These are phyloP conservation scores for Cryptomyrus ogoouensis DNA, from an alignment of 2,113 vertebrate species.

Conservation along the genomic window DNA sequence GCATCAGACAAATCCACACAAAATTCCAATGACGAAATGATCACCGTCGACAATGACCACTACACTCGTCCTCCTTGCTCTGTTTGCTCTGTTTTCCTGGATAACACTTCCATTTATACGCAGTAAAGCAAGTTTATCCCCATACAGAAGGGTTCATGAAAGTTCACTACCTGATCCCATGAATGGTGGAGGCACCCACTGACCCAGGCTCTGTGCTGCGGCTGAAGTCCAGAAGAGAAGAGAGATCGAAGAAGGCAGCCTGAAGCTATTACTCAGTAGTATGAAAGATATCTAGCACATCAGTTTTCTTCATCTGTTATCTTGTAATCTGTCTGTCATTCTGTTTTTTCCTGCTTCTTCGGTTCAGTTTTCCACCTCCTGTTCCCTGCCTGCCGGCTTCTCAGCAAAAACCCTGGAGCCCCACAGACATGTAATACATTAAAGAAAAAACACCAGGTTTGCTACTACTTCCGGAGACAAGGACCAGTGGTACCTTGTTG, in stretches of 20 bases:
- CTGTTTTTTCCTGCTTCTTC: slow-evolving; percentile 17
- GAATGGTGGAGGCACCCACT: not conserved
- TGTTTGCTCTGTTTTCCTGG: not conserved
- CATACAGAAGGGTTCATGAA: not conserved
- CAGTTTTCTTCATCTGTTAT: slow-evolving; percentile 24
- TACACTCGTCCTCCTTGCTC: not conserved
- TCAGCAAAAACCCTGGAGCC: slow-evolving; percentile 50
- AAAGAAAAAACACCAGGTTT: slow-evolving; percentile 44
- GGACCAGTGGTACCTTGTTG: slow-evolving; percentile 13
- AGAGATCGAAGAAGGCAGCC: slow-evolving; percentile 32
- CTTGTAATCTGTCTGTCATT: not conserved
- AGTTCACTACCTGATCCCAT: not conserved
- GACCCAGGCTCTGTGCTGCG: not conserved
- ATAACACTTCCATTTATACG: not conserved
- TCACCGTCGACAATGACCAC: not conserved
- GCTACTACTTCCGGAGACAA: slow-evolving; percentile 31
- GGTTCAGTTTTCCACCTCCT: slow-evolving; percentile 34
- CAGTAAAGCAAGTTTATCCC: not conserved
- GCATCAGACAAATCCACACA: slow-evolving; percentile 2
- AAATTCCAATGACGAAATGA: slow-evolving; percentile 13
- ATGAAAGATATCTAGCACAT: not conserved
- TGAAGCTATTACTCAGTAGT: slow-evolving; percentile 3
- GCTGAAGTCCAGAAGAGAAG: not conserved
- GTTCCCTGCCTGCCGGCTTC: slow-evolving; percentile 8
- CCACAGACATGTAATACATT: slow-evolving; percentile 48